Evolutionary conservation across 2,797 vertebrate genomes (phyloP).

Genomic region (Anguilla anguilla): DNA sequence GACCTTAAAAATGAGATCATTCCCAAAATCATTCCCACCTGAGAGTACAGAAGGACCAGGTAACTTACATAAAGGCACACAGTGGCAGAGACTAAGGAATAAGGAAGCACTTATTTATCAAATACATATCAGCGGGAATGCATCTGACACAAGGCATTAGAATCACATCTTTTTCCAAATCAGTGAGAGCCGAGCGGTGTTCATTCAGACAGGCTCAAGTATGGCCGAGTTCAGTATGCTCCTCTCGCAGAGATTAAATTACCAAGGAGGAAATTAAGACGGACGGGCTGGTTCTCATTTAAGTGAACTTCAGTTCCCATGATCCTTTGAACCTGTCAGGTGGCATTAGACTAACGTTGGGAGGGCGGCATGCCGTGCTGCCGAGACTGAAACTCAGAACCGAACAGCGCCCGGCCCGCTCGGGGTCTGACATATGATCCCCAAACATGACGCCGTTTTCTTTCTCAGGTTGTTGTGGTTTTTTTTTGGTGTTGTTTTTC

Average conservation of each 20-base stretch:
- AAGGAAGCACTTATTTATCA: neutral
- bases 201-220: neutral
- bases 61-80: neutral
- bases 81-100: neutral
- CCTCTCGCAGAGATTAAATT: constrained; percentile 26
- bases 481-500: neutral
- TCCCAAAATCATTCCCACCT: neutral
- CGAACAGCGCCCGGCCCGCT: neutral
- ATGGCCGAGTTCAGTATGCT: neutral
- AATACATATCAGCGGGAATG: neutral
- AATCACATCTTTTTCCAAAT: neutral
- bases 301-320: neutral
- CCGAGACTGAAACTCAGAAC: neutral
- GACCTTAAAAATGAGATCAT: neutral
- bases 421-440: neutral
- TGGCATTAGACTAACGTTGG: neutral
- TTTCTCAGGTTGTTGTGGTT: too few species aligned
- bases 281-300: neutral
- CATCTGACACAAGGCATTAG: neutral
- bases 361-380: neutral
- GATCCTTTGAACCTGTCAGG: neutral
- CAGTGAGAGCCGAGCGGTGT: neutral
- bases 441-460: neutral
- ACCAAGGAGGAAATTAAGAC: constrained; percentile 16
- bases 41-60: neutral